Conservation (phyloP, 2,113 vertebrate species). For the Pterocles burchelli region DNA sequence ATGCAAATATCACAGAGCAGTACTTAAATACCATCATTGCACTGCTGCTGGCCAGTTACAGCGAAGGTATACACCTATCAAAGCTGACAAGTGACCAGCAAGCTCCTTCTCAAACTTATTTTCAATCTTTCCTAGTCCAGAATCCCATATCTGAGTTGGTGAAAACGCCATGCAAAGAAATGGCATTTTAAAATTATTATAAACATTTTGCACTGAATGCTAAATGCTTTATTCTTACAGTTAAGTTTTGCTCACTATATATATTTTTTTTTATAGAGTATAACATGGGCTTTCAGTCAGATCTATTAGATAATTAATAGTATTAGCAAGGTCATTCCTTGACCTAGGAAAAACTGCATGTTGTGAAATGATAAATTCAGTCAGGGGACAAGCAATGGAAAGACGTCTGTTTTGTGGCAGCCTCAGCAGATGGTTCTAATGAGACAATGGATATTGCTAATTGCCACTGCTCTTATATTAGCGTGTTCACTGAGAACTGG, state of each 20-base stretch:
- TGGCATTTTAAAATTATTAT: conserved; percentile 39
- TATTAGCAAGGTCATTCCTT: conserved; percentile 57
- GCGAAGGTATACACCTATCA: neutral
- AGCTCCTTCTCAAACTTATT: conserved; percentile 14
- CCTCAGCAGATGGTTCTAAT: neutral
- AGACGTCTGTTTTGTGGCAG: neutral
- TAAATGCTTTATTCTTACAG: conserved; percentile 57
- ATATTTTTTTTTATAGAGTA: conserved; percentile 31
- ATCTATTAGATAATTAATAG: conserved; percentile 62
- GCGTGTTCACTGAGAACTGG: neutral
- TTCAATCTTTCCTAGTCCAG: neutral
- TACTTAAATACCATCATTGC: neutral
- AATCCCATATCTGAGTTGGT: conserved; percentile 40
- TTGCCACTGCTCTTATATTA: neutral
- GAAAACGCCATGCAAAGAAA: conserved; percentile 57
- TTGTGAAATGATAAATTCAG: conserved; percentile 12
- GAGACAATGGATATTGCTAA: neutral
- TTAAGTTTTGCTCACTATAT: conserved; percentile 31
- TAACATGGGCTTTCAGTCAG: conserved; percentile 46
- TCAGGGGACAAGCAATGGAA: neutral
- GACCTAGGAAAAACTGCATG: conserved; percentile 11
- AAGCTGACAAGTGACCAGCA: neutral
- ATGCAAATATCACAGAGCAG: neutral
- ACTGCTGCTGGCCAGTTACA: neutral
- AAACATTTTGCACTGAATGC: conserved; percentile 36